Evolutionary conservation across 2,113 vertebrate genomes (phyloP).

Genomic region (Cercopithecus mona): DNA sequence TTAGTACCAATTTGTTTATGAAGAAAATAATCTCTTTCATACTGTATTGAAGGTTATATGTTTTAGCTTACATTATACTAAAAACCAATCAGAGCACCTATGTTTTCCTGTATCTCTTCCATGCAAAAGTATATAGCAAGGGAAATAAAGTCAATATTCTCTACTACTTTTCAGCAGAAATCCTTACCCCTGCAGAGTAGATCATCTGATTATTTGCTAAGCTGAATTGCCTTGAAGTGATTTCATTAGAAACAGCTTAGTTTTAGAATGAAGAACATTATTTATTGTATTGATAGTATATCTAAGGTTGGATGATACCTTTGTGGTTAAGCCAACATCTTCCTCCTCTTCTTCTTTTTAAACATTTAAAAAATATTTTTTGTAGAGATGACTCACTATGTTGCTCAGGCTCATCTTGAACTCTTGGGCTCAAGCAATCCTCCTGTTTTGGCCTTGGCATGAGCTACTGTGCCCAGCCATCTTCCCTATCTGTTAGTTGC

Average conservation of each 20-base stretch:
- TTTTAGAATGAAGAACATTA: slow-evolving; percentile 32
- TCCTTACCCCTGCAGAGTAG: background rate
- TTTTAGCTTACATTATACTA: background rate
- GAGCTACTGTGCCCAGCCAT: no score
- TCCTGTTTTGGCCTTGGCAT: no score
- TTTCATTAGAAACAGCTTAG: slow-evolving; percentile 37
- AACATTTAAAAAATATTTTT: background rate
- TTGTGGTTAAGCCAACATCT: background rate
- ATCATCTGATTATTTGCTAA: background rate
- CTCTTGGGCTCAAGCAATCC: no score
- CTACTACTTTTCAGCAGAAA: background rate
- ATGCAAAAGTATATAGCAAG: background rate
- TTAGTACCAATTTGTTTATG: slow-evolving; percentile 41
- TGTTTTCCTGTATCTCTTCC: background rate
- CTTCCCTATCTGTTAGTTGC: background rate
- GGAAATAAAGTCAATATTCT: slow-evolving; percentile 1
- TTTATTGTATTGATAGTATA: background rate
- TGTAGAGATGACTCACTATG: no score
- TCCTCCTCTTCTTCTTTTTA: background rate
- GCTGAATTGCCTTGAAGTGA: slow-evolving; percentile 35
- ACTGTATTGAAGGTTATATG: background rate
- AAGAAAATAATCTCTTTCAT: background rate
- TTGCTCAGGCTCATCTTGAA: no score
- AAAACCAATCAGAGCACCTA: background rate
- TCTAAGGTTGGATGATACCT: background rate